These are phyloP conservation scores for Xylocampa areola DNA, from an alignment of 2,888 invertebrate genomes.

Conservation along the genomic window DNA sequence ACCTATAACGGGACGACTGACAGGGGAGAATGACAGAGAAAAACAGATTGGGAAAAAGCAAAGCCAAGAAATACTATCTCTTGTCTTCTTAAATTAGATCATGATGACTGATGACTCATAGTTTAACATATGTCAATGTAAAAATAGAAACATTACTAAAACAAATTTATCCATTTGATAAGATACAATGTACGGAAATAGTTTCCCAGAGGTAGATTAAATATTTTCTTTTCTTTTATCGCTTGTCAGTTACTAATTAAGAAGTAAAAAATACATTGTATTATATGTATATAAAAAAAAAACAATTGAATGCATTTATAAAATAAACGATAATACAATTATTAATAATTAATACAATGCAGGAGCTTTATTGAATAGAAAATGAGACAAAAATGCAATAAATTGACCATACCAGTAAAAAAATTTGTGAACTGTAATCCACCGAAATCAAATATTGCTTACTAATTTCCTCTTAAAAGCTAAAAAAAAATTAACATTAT, in stretches of 20 bases:
- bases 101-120: constrained; percentile 3
- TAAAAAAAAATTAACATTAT: no score
- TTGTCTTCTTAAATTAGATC: neutral
- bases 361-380: no score
- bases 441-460: no score
- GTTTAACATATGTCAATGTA: constrained; percentile 10
- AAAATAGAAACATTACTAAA: constrained; percentile 22
- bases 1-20: no score
- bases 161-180: constrained; percentile 29
- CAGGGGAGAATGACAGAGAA: no score
- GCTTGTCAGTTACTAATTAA: neutral
- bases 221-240: constrained; percentile 8
- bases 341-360: no score
- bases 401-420: no score
- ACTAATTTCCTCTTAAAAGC: no score
- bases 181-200: constrained; percentile 32
- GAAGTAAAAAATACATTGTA: neutral
- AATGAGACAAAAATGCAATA: no score
- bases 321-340: neutral
- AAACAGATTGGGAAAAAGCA: no score
- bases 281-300: neutral
- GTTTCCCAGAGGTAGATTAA: constrained; percentile 34
- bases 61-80: neutral
- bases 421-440: no score
- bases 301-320: neutral